Evolutionary conservation across 2,113 vertebrate species (phyloP), one percentile per base, ranked within the genome.

Genomic region (Dasypus novemcinctus): DNA sequence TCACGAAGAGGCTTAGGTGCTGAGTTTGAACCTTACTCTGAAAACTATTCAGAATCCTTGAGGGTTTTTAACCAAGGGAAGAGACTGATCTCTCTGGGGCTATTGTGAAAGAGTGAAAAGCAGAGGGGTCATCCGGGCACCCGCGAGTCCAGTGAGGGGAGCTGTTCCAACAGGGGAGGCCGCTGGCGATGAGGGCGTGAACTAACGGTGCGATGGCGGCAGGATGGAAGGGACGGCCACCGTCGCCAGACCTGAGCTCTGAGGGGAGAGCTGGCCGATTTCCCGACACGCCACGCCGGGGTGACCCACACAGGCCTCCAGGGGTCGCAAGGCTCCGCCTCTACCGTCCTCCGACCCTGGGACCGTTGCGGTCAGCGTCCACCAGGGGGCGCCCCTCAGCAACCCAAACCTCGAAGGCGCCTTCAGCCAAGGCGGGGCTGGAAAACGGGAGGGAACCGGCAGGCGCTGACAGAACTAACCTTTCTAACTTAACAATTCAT

Each of bases 321-420:
- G 13, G 72, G 38, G 71, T 29, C 5, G 38, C 38, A 25, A 12
- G 38, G 38, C n/a, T 4, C 38, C 11, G 63, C 63, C 49, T 20
- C 11, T 20, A 20, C 18, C 31, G 20, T 1, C 46, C 33, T 7
- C 59, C 17, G 3, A 13, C 33, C 63, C 82, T 36, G 33, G 78
- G 43, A 31, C 64, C 33, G 17, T 36, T 82, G 81, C 29, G 46
- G 4, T 25, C 68, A 81, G 18, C 36, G 61, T 15, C 92, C 94
- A 97, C 80, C 86, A 97, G 97, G 95, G 87, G 96, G 97, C 92
- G 91, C 94, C 68, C 46, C 7, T 11, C 7, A 91, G 29, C 93
- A 72, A 91, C 75, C 0, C 46, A 75, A 20, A 38, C 38, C 57
- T 27, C 36, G 13, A 33, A 33, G 43, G 25, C 49, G 2, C 46